These are phyloP conservation scores for Aethina tumida DNA, from an alignment of 1,140 invertebrate genomes.

Conservation along the genomic window DNA sequence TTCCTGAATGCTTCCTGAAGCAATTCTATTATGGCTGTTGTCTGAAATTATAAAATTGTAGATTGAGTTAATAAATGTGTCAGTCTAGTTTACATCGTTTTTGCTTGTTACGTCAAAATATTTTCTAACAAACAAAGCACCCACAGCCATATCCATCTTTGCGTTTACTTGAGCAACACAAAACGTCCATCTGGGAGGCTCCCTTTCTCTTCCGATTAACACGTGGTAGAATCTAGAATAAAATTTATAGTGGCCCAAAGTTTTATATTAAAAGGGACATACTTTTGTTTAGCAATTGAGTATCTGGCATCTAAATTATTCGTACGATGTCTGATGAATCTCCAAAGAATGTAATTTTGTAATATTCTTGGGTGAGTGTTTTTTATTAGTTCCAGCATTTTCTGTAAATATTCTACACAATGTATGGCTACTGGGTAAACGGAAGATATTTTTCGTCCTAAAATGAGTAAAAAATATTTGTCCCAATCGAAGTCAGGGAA, in stretches of 20 bases:
- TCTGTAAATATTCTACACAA: slow-evolving; percentile 55
- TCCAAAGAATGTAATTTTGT: slow-evolving; percentile 74
- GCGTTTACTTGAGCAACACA: slow-evolving; percentile 74
- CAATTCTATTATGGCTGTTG: slow-evolving; percentile 72
- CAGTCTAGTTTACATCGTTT: slow-evolving; percentile 47
- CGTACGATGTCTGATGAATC: slow-evolving; percentile 75
- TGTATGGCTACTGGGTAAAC: slow-evolving; percentile 62
- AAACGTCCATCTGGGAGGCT: slow-evolving; percentile 67
- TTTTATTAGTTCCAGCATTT: slow-evolving; percentile 37
- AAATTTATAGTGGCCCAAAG: slow-evolving; percentile 29
- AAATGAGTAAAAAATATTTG: slow-evolving; percentile 60
- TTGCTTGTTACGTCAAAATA: slow-evolving; percentile 80
- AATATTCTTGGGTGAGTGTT: slow-evolving; percentile 42
- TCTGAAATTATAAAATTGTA: slow-evolving; percentile 41
- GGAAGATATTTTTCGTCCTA: slow-evolving; percentile 46
- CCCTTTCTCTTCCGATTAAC: slow-evolving; percentile 60
- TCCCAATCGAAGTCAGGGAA: slow-evolving; percentile 73
- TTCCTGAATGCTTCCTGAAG: slow-evolving; percentile 68
- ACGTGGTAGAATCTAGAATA: slow-evolving; percentile 59
- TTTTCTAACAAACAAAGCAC: slow-evolving; percentile 75
- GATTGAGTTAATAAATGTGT: not conserved
- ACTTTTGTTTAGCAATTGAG: slow-evolving; percentile 53
- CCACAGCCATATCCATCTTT: slow-evolving; percentile 73
- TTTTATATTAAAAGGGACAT: slow-evolving; percentile 5
- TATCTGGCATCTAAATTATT: slow-evolving; percentile 77